Percentiles rank a stretch among this genome's conserved stretches.
phyloP scores from a whole-genome alignment of 2,797 vertebrate genomes.

The Artibeus jamaicensis region DNA sequence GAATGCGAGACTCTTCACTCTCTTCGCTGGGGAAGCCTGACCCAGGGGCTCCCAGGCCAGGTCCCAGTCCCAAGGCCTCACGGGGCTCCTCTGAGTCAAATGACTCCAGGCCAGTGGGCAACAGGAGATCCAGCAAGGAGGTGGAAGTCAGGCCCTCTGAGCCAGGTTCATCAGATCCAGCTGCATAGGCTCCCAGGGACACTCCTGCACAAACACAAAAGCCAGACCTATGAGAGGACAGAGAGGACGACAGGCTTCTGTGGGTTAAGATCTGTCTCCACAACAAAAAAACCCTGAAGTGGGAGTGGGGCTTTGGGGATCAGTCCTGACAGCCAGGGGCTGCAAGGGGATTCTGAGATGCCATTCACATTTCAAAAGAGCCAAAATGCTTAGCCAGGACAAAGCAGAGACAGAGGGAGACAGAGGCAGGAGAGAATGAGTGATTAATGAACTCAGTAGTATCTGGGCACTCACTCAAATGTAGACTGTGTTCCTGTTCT shows the following conservation, averaged over 20 bases:
- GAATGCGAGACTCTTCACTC: conserved; percentile 85
- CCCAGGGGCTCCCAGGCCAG: conserved; percentile 84
- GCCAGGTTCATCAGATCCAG: conserved; percentile 74
- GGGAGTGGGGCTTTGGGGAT: background rate
- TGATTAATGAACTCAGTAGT: background rate
- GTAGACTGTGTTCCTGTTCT: background rate
- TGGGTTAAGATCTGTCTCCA: background rate
- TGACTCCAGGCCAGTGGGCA: conserved; percentile 80
- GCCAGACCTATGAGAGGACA: background rate
- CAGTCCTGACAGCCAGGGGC: background rate
- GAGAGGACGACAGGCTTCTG: background rate
- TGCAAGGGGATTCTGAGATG: background rate
- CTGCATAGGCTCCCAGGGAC: conserved; percentile 69
- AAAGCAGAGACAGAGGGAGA: background rate
- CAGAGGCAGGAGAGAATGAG: background rate
- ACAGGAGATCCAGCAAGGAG: conserved; percentile 79
- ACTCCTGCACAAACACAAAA: conserved; percentile 75
- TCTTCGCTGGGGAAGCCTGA: conserved; percentile 87
- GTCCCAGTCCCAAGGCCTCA: conserved; percentile 67
- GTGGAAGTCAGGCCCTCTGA: conserved; percentile 82
- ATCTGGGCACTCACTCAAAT: background rate
- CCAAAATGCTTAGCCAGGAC: background rate
- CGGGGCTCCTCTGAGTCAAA: conserved; percentile 79
- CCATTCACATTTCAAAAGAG: background rate
- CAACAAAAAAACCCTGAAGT: background rate